Evolutionary conservation across 2,113 vertebrate genomes (phyloP).

Genomic region (Xiphias gladius): DNA sequence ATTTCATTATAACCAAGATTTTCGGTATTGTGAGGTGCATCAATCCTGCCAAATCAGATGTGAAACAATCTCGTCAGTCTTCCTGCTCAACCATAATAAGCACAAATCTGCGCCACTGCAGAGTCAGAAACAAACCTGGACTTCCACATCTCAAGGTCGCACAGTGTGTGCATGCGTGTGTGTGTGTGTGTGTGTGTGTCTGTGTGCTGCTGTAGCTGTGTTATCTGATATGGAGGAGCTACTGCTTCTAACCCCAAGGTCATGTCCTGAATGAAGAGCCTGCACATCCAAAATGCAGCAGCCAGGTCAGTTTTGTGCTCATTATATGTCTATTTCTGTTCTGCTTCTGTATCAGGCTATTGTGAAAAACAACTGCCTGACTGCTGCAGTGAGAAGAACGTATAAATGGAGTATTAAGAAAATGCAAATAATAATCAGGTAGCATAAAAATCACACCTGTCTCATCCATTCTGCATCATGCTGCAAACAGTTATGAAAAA

Average conservation of each 20-base stretch:
- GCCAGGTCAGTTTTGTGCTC: conserved; percentile 32
- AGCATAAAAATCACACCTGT: conserved; percentile 34
- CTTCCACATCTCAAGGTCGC: conserved; percentile 60
- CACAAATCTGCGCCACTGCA: conserved; percentile 36
- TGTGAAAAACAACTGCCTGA: background rate
- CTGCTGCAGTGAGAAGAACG: conserved; percentile 16
- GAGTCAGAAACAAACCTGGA: conserved; percentile 33
- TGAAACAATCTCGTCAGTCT: conserved; percentile 7
- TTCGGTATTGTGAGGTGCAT: conserved; percentile 2
- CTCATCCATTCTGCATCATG: conserved; percentile 68
- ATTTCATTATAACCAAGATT: background rate
- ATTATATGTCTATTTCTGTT: conserved; percentile 41
- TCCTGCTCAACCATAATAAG: conserved; percentile 25
- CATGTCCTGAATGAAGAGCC: conserved; percentile 49
- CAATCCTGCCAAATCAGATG: background rate
- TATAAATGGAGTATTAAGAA: conserved; percentile 32
- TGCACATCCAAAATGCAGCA: conserved; percentile 35
- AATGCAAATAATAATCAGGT: conserved; percentile 20
- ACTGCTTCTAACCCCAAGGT: conserved; percentile 61
- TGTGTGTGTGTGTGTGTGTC: background rate
- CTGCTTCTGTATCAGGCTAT: conserved; percentile 34
- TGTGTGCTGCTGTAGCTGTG: conserved; percentile 19
- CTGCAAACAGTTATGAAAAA: conserved; percentile 49
- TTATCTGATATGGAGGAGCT: conserved; percentile 67
- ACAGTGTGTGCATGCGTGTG: background rate